Base-by-base conservation (phyloP, 2,113 vertebrate genomes). In the Poecilia latipinna region DNA sequence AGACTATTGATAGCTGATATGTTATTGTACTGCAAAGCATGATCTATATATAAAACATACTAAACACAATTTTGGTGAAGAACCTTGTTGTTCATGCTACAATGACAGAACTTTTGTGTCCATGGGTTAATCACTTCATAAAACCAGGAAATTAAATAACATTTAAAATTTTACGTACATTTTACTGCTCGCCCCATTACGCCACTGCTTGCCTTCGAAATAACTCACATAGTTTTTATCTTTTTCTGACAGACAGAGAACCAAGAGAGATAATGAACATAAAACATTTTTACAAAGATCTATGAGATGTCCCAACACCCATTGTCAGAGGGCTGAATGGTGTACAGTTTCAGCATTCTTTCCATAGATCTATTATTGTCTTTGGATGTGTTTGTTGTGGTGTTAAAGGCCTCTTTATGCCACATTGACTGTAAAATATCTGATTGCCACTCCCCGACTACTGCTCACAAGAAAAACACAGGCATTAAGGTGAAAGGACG, bases 341-440 rank as follows among this genome's bases (percentile, higher is more conserved):
- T 77, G 68, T 74, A 7, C 44, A 62, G 51, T 88, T 86, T 81
- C 90, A 82, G 74, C 70, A 84, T 89, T 93, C 74, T 82, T 92
- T 85, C 32, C 64, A 57, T 10, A 35, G 31, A 74, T 35, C 1
- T 78, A 24, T 76, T 69, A 22, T 83, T 89, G 70, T 86, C n/a
- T 48, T 44, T 48, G 65, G 4, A 68, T 57, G 17, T 28, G 80
- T 82, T 28, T 74, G 12, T 5, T 11, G 4, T n/a, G 3, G 22
- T 28, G 61, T 24, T 64, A 76, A 80, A 87, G 79, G 72, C 74
- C 37, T 77, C 12, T 26, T 8, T 24, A 22, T 26, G 51, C 5
- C 3, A 57, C 17, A 22, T 5, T 26, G 28, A 60, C 6, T 35
- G 37, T 24, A 65, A 63, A 26, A 54, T 60, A 72, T 62, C 66